phyloP scores from a whole-genome alignment of 2,888 invertebrate genomes.

The Drosophila buzzatii region DNA sequence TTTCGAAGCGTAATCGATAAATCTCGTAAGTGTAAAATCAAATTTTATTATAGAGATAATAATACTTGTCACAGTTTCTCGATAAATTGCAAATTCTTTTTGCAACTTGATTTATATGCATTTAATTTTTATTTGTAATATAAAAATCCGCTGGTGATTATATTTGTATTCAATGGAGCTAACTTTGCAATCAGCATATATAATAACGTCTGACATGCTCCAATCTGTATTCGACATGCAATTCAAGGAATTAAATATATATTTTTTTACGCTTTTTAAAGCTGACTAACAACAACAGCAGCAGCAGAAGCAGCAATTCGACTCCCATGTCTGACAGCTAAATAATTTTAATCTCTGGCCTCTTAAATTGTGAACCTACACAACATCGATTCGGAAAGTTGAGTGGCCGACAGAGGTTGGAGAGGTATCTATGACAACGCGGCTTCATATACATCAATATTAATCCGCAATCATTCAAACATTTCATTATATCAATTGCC shows the following conservation, averaged over 20 bases:
- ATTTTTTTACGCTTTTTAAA: conserved; percentile 8
- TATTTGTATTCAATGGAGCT: neutral
- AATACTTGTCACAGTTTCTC: neutral
- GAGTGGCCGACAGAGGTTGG: conserved; percentile 17
- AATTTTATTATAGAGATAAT: conserved; percentile 9
- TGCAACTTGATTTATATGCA: neutral
- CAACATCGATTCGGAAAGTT: neutral
- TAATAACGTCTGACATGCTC: neutral
- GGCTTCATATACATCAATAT: conserved; percentile 41
- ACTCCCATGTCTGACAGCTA: conserved; percentile 11
- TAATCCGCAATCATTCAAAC: conserved; percentile 63
- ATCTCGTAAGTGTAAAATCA: neutral
- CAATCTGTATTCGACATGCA: neutral
- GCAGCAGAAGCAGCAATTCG: neutral
- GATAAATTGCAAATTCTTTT: neutral
- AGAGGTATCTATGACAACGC: conserved; percentile 14
- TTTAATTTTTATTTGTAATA: conserved; percentile 7
- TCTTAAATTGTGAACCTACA: conserved; percentile 3
- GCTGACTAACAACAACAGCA: conserved; percentile 1
- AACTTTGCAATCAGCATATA: conserved; percentile 5
- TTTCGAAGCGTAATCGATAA: conserved; percentile 6
- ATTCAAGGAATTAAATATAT: neutral
- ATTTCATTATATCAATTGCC: conserved; percentile 60
- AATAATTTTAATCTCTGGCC: conserved; percentile 32
- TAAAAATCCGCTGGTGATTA: conserved; percentile 1